These are phyloP conservation scores for Gnathonemus echidnorhynchus DNA, from an alignment of 2,113 vertebrate genomes.

Conservation along the genomic window DNA sequence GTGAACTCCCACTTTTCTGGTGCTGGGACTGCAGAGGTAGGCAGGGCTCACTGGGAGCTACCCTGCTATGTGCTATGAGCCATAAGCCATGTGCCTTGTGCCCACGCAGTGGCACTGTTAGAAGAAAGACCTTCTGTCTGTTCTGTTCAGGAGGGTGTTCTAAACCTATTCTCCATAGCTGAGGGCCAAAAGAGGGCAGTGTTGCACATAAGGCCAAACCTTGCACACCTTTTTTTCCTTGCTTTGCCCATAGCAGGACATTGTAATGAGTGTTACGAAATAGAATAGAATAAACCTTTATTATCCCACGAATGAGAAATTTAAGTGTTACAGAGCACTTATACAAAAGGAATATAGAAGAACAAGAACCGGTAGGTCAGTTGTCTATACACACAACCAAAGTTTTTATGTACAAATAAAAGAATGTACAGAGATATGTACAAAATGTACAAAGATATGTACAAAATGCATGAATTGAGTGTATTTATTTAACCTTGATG, in stretches of 20 bases:
- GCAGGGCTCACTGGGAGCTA: neutral
- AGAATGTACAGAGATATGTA: no score
- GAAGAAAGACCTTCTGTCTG: neutral
- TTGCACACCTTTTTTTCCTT: neutral
- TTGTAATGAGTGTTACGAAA: neutral
- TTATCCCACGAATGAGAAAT: no score
- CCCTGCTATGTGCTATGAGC: neutral
- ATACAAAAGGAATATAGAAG: no score
- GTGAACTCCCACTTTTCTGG: neutral
- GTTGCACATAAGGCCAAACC: neutral
- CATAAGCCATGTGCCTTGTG: neutral
- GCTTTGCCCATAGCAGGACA: neutral
- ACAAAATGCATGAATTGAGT: neutral
- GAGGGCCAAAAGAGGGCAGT: neutral
- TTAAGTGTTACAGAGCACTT: no score
- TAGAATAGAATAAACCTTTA: no score
- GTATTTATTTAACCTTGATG: neutral
- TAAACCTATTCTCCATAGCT: neutral
- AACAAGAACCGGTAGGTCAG: no score
- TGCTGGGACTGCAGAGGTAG: neutral
- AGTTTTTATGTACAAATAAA: no score
- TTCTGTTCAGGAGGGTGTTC: neutral
- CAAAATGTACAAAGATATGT: no score
- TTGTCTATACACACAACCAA: no score
- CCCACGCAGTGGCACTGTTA: neutral